Evolutionary conservation across 2,888 invertebrate genomes (phyloP), one percentile per base, ranked within the genome.

Genomic region (Aplocera efformata): DNA sequence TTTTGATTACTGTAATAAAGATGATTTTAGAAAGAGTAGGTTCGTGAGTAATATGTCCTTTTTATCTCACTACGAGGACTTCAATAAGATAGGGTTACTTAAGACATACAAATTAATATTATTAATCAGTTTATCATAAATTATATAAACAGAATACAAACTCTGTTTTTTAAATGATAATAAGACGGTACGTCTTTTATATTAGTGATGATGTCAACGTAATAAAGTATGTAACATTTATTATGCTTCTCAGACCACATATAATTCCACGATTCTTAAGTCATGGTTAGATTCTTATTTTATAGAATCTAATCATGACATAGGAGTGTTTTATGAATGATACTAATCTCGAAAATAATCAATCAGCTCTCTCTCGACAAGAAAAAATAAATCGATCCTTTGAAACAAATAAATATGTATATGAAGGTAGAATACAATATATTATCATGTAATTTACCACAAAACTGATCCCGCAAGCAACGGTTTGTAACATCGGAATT

Each of bases 191-290:
- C 8, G 10, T 37, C 42, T 45, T 58, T 47, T 39, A 59, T 63
- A 72, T 22, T 69, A 69, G 61, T 54, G 71, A 75, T 79, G 78
- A 78, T 72, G 68, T 78, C 74, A 73, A 66, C 60, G 37, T 47
- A 55, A 56, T 60, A 47, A 48, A 58, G 37, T 58, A 47, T 55
- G 58, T 59, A 40, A 50, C 53, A 56, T 70, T 58, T 60, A 61
- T 36, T 66, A 70, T 70, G 56, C 64, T 53, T 61, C 49, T 52
- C 51, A 45, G 50, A 54, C 53, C 53, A 52, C 50, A 50, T 55
- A 51, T 50, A 56, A 55, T 46, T 47, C 41, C 44, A 36, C 26
- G 17, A 38, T 35, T 23, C 31, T 41, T 38, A 38, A 41, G 34
- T 41, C 33, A 44, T 26, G 29, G 34, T 32, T 36, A 30, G 26